These are phyloP conservation scores for Lepus americanus DNA, from an alignment of 2,113 vertebrate genomes.

Conservation along the genomic window DNA sequence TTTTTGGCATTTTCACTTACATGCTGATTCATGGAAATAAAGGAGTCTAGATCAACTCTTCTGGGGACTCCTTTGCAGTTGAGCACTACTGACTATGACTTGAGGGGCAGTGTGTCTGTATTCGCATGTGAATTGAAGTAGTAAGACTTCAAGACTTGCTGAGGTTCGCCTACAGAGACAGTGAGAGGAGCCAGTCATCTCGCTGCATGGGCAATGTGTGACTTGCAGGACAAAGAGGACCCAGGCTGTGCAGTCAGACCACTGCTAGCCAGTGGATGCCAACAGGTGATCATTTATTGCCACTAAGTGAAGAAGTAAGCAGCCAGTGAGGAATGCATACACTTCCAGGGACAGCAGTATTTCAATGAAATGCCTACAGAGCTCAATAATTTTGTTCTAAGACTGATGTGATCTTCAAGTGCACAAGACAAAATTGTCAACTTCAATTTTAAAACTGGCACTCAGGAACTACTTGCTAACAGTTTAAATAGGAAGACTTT, in stretches of 20 bases:
- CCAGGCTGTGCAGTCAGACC: not conserved
- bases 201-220: rapidly evolving
- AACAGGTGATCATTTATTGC: rapidly evolving
- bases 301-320: rapidly evolving
- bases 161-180: not conserved
- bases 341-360: not conserved
- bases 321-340: not conserved
- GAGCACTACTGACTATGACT: not conserved
- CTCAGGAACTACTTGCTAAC: not conserved
- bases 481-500: not conserved
- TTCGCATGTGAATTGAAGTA: not conserved
- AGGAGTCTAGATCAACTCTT: no score
- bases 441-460: not conserved
- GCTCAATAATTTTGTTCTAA: not conserved
- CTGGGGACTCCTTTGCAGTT: not conserved
- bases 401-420: not conserved
- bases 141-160: not conserved
- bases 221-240: not conserved
- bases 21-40: not conserved
- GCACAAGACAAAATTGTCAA: not conserved
- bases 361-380: not conserved
- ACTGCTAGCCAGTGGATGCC: not conserved
- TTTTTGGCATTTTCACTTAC: not conserved
- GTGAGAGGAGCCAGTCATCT: not conserved
- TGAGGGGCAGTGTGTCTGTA: not conserved